Base-by-base conservation (phyloP, 2,113 vertebrate genomes). In the Microtus oregoni region DNA sequence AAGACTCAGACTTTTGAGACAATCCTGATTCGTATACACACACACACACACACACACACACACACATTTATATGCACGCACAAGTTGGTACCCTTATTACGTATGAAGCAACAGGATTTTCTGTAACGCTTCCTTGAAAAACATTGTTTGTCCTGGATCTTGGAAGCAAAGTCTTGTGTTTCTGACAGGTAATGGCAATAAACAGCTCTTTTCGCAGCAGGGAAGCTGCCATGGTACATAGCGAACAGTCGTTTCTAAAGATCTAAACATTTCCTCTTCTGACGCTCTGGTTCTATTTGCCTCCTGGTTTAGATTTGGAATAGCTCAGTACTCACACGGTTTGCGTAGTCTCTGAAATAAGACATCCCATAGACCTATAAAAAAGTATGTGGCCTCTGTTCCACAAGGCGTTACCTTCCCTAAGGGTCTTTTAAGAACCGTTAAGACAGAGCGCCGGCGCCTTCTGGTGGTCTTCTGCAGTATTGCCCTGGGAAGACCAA, bases 381-480 rank as follows among this genome's bases (percentile, higher is more conserved):
- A 65, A 92, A 92, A 95, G 95, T 83, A 94, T 86, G 95, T 55
- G 28, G 0, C 77, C 65, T 47, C 68, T 61, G 91, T 90, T 97
- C 94, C 96, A 79, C 92, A 95, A 97, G 81, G 41, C 70, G 63
- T 26, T 26, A 6, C 3, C 17, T 44, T 50, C 88, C 77, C 17
- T 41, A 26, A 65, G 55, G 68, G 90, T 96, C 87, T 94, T 97
- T 96, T 5, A 30, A 94, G 55, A 55, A 95, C 78, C 78, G 83
- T 44, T 95, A 79, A 97, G 30, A 92, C 67, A 92, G 97, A 92
- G 47, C 92, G 98, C 98, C 98, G 98, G 98, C 90, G 98, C 98
- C 98, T 98, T 98, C 98, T 98, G 81, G 98, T 98, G 98, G 96
- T 96, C 76, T 6, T 85, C 22, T 68, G 6, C n/a, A 90, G 98